Percentiles rank a stretch among this genome's conserved stretches.
Evolutionary conservation across 2,113 vertebrate genomes (phyloP).

Genomic region (Siphamia tubifer): DNA sequence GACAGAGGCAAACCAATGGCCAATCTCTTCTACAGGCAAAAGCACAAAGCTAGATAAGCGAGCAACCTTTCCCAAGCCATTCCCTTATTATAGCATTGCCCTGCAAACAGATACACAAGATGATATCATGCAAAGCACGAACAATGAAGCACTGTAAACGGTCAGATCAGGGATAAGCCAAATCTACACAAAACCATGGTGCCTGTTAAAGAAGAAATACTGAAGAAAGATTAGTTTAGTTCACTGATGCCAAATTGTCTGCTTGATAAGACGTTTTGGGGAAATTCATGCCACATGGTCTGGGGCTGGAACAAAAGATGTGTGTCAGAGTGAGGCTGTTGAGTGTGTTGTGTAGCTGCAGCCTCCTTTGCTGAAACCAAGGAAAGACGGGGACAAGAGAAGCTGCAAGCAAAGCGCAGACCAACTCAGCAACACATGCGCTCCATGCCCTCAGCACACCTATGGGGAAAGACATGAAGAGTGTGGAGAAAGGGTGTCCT

Average conservation of each 20-base stretch:
- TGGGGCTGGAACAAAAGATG: conserved; percentile 60
- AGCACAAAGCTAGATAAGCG: conserved; percentile 57
- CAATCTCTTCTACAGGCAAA: conserved; percentile 49
- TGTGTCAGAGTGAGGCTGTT: conserved; percentile 40
- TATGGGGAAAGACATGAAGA: conserved; percentile 51
- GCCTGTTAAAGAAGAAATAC: conserved; percentile 69
- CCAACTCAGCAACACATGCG: conserved; percentile 74
- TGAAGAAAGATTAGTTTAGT: conserved; percentile 55
- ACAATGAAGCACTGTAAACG: conserved; percentile 43
- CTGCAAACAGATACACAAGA: conserved; percentile 60
- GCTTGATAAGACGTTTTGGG: conserved; percentile 39
- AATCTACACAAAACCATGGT: conserved; percentile 40
- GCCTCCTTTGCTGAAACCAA: conserved; percentile 54
- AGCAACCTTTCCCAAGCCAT: conserved; percentile 71
- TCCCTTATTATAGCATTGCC: conserved; percentile 60
- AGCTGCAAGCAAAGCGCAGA: conserved; percentile 79
- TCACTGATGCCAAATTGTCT: conserved; percentile 45
- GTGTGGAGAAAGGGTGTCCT: not conserved
- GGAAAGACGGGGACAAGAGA: conserved; percentile 48
- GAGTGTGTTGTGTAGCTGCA: conserved; percentile 27
- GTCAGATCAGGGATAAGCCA: conserved; percentile 34
- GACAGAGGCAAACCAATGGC: conserved; percentile 40
- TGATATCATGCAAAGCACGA: conserved; percentile 68
- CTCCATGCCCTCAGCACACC: conserved; percentile 80
- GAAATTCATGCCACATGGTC: conserved; percentile 63